A percentile compares a stretch with the other conserved stretches of the same genome.
Conservation (phyloP, 2,888 invertebrate species). For the Melikaiella ostensackeni region DNA sequence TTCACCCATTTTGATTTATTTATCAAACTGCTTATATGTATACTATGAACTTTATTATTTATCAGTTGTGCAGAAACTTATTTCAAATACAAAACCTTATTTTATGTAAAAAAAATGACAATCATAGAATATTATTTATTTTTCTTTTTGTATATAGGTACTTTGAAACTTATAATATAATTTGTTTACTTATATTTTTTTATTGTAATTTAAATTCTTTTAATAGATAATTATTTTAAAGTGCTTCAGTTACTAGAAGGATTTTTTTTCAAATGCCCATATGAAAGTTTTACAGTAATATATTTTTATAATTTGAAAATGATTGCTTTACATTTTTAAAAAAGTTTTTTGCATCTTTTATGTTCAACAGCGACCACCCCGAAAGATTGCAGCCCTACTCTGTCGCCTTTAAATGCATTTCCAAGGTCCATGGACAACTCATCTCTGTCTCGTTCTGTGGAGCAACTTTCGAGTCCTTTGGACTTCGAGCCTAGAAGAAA, state of each 20-base stretch:
- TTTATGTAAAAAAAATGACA: background rate
- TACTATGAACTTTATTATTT: background rate
- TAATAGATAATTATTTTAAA: background rate
- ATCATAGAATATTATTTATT: background rate
- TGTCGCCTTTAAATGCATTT: slow-evolving; percentile 90
- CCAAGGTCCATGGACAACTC: slow-evolving; percentile 85
- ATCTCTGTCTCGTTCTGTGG: slow-evolving; percentile 81
- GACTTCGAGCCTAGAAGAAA: slow-evolving; percentile 81
- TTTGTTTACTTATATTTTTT: too few species aligned
- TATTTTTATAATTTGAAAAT: too few species aligned
- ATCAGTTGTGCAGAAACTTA: background rate
- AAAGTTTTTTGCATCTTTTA: slow-evolving; percentile 32
- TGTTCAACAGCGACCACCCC: slow-evolving; percentile 84
- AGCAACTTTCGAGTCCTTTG: slow-evolving; percentile 89
- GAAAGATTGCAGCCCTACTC: slow-evolving; percentile 90
- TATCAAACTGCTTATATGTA: background rate
- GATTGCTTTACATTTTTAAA: too few species aligned
- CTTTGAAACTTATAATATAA: too few species aligned
- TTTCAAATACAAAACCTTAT: background rate
- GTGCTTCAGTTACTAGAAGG: background rate
- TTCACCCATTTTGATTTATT: background rate
- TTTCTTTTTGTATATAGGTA: too few species aligned
- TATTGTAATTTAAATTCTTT: background rate
- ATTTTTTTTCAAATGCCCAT: background rate
- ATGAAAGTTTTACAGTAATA: too few species aligned